phyloP scores from a whole-genome alignment of 1,140 invertebrate species.

The Temnothorax nylanderi region DNA sequence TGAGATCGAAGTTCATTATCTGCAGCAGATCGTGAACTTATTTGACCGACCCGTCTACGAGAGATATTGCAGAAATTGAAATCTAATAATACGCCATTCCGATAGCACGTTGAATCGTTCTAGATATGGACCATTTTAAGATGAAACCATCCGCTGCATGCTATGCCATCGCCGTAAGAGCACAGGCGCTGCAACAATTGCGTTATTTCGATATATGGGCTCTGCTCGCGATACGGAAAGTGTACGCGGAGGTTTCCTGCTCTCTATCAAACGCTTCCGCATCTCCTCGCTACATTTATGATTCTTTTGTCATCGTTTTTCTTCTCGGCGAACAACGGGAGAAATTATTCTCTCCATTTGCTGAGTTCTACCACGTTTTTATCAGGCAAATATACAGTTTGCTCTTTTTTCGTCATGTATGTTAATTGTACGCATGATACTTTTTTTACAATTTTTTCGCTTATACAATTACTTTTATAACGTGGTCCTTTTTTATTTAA shows the following conservation, averaged over 20 bases:
- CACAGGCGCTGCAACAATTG: slow-evolving; percentile 25
- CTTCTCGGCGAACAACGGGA: background rate
- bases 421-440: slow-evolving; percentile 4
- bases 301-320: slow-evolving; percentile 38
- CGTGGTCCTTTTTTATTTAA: background rate
- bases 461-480: slow-evolving; percentile 14
- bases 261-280: slow-evolving; percentile 18
- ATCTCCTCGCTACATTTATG: slow-evolving; percentile 27
- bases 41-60: background rate
- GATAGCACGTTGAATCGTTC: slow-evolving; percentile 8
- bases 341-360: slow-evolving; percentile 36
- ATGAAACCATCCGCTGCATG: slow-evolving; percentile 10
- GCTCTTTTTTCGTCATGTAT: background rate
- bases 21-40: background rate
- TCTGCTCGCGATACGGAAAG: background rate
- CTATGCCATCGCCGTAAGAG: slow-evolving; percentile 3
- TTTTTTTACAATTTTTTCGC: slow-evolving; percentile 9
- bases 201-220: slow-evolving; percentile 17
- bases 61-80: slow-evolving; percentile 12
- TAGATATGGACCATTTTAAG: slow-evolving; percentile 34
- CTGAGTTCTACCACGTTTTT: background rate
- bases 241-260: background rate
- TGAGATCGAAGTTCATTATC: slow-evolving; percentile 6
- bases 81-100: slow-evolving; percentile 23
- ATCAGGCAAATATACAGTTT: background rate